A percentile compares a stretch with the other conserved stretches of the same genome.
Conservation (phyloP, 2,113 vertebrate species). For the Saguinus imperator region DNA sequence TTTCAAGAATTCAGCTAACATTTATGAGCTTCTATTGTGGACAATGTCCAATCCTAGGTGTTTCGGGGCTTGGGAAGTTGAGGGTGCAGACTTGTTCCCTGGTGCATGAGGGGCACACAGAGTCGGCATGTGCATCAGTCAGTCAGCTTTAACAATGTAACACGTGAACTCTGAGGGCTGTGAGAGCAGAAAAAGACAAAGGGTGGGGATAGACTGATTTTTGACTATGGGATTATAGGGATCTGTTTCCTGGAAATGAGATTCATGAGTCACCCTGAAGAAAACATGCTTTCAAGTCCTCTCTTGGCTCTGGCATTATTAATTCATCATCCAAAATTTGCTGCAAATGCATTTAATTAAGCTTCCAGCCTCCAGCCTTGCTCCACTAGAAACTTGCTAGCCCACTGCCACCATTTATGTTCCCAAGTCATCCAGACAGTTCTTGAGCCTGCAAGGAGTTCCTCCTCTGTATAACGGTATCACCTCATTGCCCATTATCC, state of each 20-base stretch:
- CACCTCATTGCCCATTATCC: background rate
- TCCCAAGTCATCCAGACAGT: background rate
- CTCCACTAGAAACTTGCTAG: background rate
- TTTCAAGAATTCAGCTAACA: background rate
- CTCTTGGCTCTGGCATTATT: background rate
- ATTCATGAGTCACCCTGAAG: background rate
- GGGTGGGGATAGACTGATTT: background rate
- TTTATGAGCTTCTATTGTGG: background rate
- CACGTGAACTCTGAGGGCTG: background rate
- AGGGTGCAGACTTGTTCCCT: background rate
- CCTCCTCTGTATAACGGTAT: background rate
- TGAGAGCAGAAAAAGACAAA: background rate
- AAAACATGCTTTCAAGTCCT: background rate
- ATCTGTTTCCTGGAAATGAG: background rate
- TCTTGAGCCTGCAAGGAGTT: background rate
- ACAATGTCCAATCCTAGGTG: background rate
- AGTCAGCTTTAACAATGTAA: background rate
- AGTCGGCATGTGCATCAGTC: too few relatives aligned
- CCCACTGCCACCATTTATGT: background rate
- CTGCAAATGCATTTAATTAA: background rate
- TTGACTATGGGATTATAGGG: background rate
- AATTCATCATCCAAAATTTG: background rate
- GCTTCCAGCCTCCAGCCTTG: background rate
- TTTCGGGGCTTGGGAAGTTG: too few relatives aligned
- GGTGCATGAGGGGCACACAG: background rate